Conservation (phyloP, 2,888 invertebrate genomes). For the Drosophila trichaetosa region DNA sequence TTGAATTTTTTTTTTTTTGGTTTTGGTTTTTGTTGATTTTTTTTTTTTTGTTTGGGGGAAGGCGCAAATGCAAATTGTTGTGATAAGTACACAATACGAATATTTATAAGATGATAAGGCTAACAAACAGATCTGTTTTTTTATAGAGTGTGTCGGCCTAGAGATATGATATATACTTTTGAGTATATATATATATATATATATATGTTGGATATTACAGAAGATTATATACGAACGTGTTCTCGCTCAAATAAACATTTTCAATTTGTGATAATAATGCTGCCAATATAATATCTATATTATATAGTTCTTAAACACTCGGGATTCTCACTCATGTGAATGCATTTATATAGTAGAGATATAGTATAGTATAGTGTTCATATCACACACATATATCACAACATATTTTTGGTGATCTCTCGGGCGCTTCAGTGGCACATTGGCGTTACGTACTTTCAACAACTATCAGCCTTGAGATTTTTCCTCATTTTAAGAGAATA, state of each 20-base stretch:
- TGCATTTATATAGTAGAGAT: slow-evolving; percentile 9
- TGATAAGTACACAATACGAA: slow-evolving; percentile 55
- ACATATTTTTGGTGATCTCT: slow-evolving; percentile 18
- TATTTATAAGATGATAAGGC: slow-evolving; percentile 45
- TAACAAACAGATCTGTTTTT: slow-evolving; percentile 53
- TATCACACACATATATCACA: slow-evolving; percentile 23
- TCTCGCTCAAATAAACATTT: slow-evolving; percentile 23
- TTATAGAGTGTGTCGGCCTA: slow-evolving; percentile 34
- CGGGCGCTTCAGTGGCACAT: slow-evolving; percentile 26
- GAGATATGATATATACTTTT: slow-evolving; percentile 10
- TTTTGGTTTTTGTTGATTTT: slow-evolving; percentile 34
- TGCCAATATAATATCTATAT: slow-evolving; percentile 38
- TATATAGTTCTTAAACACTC: slow-evolving; percentile 26
- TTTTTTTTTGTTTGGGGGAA: slow-evolving; percentile 42
- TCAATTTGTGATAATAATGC: slow-evolving; percentile 38
- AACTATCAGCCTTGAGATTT: slow-evolving; percentile 27
- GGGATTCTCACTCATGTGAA: slow-evolving; percentile 28
- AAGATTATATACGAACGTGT: slow-evolving; percentile 16
- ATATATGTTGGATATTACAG: slow-evolving; percentile 9
- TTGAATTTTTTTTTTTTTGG: slow-evolving; percentile 50
- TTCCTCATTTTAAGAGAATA: slow-evolving; percentile 20
- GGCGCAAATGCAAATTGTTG: slow-evolving; percentile 70
- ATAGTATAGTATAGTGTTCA: slow-evolving; percentile 29
- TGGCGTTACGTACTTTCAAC: slow-evolving; percentile 29
- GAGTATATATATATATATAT: slow-evolving; percentile 8